These are phyloP conservation scores for Labeo catla DNA, from an alignment of 2,113 vertebrate species.

Conservation along the genomic window DNA sequence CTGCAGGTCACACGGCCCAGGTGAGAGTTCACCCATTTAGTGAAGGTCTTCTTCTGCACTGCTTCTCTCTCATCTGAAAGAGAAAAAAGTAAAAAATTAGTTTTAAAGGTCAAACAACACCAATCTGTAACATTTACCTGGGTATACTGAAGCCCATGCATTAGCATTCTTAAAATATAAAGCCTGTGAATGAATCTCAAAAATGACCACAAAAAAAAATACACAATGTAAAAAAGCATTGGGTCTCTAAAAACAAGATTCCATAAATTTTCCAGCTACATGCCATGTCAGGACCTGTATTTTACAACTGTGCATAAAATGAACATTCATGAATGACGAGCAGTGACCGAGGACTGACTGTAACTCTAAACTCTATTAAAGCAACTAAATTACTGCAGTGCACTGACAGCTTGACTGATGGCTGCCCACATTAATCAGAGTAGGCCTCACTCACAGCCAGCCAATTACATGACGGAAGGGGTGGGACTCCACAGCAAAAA, in stretches of 20 bases:
- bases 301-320: slow-evolving; percentile 15
- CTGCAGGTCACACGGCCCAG: slow-evolving; percentile 88
- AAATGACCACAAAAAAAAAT: not conserved
- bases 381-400: slow-evolving; percentile 37
- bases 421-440: slow-evolving; percentile 11
- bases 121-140: not conserved
- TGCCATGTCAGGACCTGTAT: not conserved
- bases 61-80: slow-evolving; percentile 90
- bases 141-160: not conserved
- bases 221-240: not conserved
- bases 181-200: not conserved
- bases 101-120: not conserved
- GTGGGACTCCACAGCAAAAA: not conserved
- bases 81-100: not conserved
- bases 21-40: slow-evolving; percentile 96
- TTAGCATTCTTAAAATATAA: no score
- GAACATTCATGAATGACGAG: not conserved
- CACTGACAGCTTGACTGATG: slow-evolving; percentile 31
- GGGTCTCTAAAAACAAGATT: not conserved
- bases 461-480: slow-evolving; percentile 15
- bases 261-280: not conserved
- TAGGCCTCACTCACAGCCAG: slow-evolving; percentile 9
- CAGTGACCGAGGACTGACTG: slow-evolving; percentile 19
- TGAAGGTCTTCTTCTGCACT: slow-evolving; percentile 95
- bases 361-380: slow-evolving; percentile 47